Conservation (phyloP, 2,113 vertebrate genomes). For the Colinus virginianus region DNA sequence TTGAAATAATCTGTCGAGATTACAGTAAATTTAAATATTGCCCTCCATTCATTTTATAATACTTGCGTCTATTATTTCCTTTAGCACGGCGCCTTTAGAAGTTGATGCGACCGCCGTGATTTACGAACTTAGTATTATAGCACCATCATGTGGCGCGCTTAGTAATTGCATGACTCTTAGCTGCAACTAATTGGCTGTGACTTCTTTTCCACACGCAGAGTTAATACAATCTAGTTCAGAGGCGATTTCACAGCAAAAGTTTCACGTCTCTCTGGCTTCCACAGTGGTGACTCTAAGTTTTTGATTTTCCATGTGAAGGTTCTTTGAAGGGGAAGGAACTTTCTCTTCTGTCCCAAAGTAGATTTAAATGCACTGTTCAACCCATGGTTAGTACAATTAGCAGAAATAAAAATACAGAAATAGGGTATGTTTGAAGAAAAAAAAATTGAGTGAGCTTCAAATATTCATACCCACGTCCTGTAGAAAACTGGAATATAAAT, state of each 20-base stretch:
- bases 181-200: accelerated
- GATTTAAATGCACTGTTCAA: neutral
- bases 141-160: neutral
- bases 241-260: accelerated
- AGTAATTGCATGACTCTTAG: neutral
- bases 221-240: accelerated
- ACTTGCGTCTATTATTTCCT: neutral
- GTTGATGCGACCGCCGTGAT: accelerated
- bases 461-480: neutral
- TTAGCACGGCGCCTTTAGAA: accelerated
- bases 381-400: neutral
- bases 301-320: neutral
- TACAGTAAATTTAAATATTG: neutral
- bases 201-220: accelerated
- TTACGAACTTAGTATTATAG: neutral
- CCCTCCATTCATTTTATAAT: accelerated
- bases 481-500: neutral
- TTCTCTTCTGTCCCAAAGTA: neutral
- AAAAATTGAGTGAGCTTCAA: neutral
- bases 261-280: accelerated
- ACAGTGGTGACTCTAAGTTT: accelerated
- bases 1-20: neutral
- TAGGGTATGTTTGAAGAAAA: neutral
- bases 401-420: neutral
- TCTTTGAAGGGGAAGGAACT: neutral